Evolutionary conservation across 2,113 vertebrate genomes (phyloP).

Genomic region (Phocoena sinus): DNA sequence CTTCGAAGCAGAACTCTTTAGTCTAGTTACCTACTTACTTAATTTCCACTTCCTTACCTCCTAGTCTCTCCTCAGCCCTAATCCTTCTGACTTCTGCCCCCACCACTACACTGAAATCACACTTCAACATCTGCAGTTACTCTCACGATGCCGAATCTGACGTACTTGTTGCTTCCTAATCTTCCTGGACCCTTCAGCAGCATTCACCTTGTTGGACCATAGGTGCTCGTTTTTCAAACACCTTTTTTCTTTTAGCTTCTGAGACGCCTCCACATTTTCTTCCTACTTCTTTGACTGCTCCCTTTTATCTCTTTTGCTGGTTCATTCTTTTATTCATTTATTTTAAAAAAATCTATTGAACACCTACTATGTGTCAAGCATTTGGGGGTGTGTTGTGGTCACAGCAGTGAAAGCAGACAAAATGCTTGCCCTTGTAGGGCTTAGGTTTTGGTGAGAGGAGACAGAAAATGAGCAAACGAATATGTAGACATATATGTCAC

Average conservation of each 20-base stretch:
- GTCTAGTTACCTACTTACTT: not conserved
- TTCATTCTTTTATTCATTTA: not conserved
- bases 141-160: not conserved
- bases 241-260: not conserved
- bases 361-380: not conserved
- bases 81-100: not conserved
- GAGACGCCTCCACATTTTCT: not conserved
- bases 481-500: not conserved
- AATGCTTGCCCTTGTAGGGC: not conserved
- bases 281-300: not conserved
- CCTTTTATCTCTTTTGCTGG: not conserved
- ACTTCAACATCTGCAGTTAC: not conserved
- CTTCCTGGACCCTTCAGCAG: not conserved
- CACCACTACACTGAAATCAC: not conserved
- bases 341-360: not conserved
- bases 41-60: not conserved
- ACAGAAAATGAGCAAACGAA: not conserved
- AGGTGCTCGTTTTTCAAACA: not conserved
- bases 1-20: not conserved
- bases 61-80: not conserved
- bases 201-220: not conserved
- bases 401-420: not conserved
- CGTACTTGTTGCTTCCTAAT: not conserved
- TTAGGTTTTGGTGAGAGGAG: not conserved
- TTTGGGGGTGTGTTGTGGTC: not conserved